Conservation (phyloP, 2,888 invertebrate species). For the Cheilosia scutellata region DNA sequence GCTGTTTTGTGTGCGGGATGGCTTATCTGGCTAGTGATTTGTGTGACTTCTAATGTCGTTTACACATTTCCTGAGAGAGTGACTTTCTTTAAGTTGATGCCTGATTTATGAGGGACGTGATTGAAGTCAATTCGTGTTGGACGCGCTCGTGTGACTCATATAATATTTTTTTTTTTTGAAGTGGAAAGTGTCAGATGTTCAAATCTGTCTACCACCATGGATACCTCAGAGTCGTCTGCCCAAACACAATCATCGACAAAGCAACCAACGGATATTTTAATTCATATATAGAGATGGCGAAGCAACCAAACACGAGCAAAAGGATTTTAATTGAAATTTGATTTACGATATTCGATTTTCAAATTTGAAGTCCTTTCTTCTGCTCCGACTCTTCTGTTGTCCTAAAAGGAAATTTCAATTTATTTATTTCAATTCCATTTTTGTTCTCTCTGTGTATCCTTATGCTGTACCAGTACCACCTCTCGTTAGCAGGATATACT, state of each 20-base stretch:
- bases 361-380: conserved; percentile 65
- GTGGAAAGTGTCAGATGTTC: not conserved
- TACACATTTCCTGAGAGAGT: conserved; percentile 22
- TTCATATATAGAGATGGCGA: conserved; percentile 63
- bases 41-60: conserved; percentile 45
- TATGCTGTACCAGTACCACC: conserved; percentile 20
- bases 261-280: conserved; percentile 63
- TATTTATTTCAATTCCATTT: conserved; percentile 66
- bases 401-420: conserved; percentile 69
- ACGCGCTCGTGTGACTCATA: conserved; percentile 21
- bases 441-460: conserved; percentile 12
- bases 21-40: conserved; percentile 59
- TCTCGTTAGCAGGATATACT: conserved; percentile 61
- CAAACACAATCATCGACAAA: conserved; percentile 27
- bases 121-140: conserved; percentile 19
- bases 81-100: conserved; percentile 19
- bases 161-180: too few relatives aligned
- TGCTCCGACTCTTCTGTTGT: conserved; percentile 24
- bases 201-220: not conserved
- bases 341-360: conserved; percentile 78
- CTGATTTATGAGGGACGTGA: conserved; percentile 32
- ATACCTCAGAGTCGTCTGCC: not conserved
- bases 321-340: conserved; percentile 79
- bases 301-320: conserved; percentile 69
- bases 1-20: conserved; percentile 5